Evolutionary conservation across 2,113 vertebrate genomes (phyloP).

Genomic region (Brienomyrus brachyistius): DNA sequence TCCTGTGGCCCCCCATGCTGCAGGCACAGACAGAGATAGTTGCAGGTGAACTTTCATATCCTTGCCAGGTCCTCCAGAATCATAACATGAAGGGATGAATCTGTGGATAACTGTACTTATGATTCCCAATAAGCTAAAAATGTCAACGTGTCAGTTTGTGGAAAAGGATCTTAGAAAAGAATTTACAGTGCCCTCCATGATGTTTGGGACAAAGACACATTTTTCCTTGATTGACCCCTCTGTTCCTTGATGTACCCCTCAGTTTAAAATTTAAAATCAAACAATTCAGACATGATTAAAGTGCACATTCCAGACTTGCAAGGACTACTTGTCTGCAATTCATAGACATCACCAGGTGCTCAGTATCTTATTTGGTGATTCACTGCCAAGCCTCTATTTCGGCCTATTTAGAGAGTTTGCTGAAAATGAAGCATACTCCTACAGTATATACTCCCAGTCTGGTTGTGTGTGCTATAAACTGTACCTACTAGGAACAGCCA

Average conservation of each 20-base stretch:
- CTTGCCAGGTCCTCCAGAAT: neutral
- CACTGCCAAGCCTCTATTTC: no score
- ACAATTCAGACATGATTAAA: no score
- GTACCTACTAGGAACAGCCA: neutral
- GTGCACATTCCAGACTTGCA: no score
- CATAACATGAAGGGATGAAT: neutral
- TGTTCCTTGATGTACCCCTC: no score
- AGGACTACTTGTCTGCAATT: no score
- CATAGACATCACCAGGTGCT: no score
- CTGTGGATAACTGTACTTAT: neutral
- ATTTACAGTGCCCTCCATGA: neutral
- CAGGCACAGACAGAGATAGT: neutral
- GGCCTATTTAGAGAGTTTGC: neutral
- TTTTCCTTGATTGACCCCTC: no score
- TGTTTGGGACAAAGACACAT: no score
- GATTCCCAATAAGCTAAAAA: neutral
- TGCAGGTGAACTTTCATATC: neutral
- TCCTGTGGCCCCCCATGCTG: conserved; percentile 85
- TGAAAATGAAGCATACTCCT: neutral
- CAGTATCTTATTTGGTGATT: no score
- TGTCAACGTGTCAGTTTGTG: neutral
- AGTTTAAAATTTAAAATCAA: no score
- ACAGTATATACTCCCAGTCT: neutral
- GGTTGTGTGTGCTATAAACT: neutral
- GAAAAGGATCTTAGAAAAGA: neutral